phyloP scores from a whole-genome alignment of 1,140 invertebrate genomes.

The Proctacanthus coquilletti region DNA sequence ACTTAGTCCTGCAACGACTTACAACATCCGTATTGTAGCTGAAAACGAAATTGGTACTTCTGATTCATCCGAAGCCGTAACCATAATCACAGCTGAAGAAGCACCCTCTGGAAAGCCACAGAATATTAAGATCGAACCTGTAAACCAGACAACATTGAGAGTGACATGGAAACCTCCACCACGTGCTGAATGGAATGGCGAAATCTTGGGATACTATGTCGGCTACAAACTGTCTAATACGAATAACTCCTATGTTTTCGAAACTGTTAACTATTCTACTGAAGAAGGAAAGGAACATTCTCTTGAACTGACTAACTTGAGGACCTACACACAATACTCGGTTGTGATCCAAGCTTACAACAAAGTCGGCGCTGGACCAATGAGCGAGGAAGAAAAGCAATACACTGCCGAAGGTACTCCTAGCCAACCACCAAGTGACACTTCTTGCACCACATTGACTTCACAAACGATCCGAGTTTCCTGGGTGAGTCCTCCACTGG shows the following conservation, averaged over 20 bases:
- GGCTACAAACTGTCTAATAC: constrained; percentile 77
- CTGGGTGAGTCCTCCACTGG: constrained; percentile 81
- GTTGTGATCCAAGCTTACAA: constrained; percentile 93
- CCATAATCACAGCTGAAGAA: constrained; percentile 90
- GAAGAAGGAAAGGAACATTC: constrained; percentile 83
- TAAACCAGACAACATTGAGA: constrained; percentile 82
- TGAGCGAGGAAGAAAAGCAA: constrained; percentile 75
- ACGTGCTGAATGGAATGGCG: constrained; percentile 81
- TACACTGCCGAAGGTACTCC: constrained; percentile 87
- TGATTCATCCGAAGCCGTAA: constrained; percentile 79
- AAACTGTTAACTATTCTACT: constrained; percentile 81
- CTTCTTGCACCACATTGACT: constrained; percentile 77
- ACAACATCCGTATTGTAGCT: constrained; percentile 82
- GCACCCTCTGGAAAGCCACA: constrained; percentile 70
- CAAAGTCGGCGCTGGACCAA: constrained; percentile 80
- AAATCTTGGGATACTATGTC: constrained; percentile 80
- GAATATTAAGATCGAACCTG: constrained; percentile 70
- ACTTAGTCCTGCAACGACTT: constrained; percentile 78
- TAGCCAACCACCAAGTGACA: constrained; percentile 81
- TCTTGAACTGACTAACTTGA: constrained; percentile 63
- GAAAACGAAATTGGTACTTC: constrained; percentile 89
- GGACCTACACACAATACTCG: constrained; percentile 88
- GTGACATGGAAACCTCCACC: constrained; percentile 89
- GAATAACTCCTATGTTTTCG: constrained; percentile 81
- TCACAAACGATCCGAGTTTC: constrained; percentile 86